A percentile compares a stretch with the other conserved stretches of the same genome.
Conservation (phyloP, 2,888 invertebrate species). For the Gibbula magus region DNA sequence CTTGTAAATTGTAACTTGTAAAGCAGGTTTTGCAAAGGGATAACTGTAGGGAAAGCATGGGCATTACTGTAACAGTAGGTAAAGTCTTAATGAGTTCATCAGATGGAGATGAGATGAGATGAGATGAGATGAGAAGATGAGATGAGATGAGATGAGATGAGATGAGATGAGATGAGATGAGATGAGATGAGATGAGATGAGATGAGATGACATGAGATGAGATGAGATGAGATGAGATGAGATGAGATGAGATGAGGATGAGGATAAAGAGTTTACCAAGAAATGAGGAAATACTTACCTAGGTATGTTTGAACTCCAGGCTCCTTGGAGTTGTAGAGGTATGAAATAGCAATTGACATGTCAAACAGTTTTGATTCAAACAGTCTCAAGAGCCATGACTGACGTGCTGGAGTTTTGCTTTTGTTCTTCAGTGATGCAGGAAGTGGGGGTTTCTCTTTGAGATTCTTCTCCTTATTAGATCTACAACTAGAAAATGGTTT, state of each 20-base stretch:
- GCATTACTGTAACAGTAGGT: too few species aligned
- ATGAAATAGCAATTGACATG: constrained; percentile 98
- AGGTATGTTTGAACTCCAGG: constrained; percentile 98
- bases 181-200: too few species aligned
- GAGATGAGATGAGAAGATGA: too few species aligned
- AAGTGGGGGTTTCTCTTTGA: constrained; percentile 33
- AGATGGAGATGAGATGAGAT: too few species aligned
- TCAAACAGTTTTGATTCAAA: constrained; percentile 98
- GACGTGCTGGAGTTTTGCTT: constrained; percentile 39
- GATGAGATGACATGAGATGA: too few species aligned
- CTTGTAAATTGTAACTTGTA: neutral
- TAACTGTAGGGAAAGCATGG: neutral
- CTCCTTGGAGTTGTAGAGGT: constrained; percentile 98
- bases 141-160: too few species aligned
- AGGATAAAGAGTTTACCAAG: too few species aligned
- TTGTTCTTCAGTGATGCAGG: constrained; percentile 26
- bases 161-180: too few species aligned
- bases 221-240: too few species aligned
- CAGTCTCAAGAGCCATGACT: constrained; percentile 84
- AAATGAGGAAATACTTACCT: constrained; percentile 78
- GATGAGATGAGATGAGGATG: too few species aligned
- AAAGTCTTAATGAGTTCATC: too few species aligned
- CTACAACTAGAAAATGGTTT: constrained; percentile 22
- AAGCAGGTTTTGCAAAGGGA: neutral
- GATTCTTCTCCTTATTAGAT: constrained; percentile 30